These are phyloP conservation scores for Holocentrus rufus DNA, from an alignment of 2,797 vertebrate species.

Conservation along the genomic window DNA sequence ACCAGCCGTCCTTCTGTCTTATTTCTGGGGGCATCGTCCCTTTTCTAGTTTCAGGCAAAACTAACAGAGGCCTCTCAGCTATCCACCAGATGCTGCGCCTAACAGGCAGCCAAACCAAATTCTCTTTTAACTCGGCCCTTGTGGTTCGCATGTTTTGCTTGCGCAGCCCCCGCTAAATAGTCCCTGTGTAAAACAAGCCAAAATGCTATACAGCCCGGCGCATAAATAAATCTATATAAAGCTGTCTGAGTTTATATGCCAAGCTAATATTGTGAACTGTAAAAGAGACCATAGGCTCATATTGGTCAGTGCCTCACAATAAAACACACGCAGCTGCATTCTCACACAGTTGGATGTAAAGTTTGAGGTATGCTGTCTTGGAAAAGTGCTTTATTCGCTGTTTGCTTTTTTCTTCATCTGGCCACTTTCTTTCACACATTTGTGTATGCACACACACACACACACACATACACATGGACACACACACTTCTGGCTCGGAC, in stretches of 20 bases:
- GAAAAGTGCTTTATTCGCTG: not conserved
- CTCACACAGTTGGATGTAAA: slow-evolving; percentile 11
- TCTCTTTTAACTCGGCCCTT: slow-evolving; percentile 59
- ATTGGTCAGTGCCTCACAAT: slow-evolving; percentile 23
- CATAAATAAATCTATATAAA: slow-evolving; percentile 30
- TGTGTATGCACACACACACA: too few relatives aligned
- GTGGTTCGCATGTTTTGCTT: slow-evolving; percentile 65
- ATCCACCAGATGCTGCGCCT: slow-evolving; percentile 45
- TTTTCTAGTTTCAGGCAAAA: not conserved
- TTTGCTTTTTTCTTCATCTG: not conserved
- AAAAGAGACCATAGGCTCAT: slow-evolving; percentile 31
- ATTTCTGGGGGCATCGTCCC: not conserved
- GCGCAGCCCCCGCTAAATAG: slow-evolving; percentile 53
- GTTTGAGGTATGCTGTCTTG: slow-evolving; percentile 9
- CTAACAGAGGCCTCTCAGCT: slow-evolving; percentile 27
- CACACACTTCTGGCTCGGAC: not conserved
- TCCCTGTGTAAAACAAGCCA: slow-evolving; percentile 50
- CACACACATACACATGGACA: not conserved
- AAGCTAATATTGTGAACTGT: slow-evolving; percentile 47
- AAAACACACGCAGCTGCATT: slow-evolving; percentile 41
- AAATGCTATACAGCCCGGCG: slow-evolving; percentile 7
- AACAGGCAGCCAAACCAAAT: slow-evolving; percentile 62
- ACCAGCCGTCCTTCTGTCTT: not conserved
- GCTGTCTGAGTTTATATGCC: slow-evolving; percentile 32
- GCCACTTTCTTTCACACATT: not conserved